These are phyloP conservation scores for Cyprinodon variegatus DNA, from an alignment of 2,113 vertebrate species.

Conservation along the genomic window DNA sequence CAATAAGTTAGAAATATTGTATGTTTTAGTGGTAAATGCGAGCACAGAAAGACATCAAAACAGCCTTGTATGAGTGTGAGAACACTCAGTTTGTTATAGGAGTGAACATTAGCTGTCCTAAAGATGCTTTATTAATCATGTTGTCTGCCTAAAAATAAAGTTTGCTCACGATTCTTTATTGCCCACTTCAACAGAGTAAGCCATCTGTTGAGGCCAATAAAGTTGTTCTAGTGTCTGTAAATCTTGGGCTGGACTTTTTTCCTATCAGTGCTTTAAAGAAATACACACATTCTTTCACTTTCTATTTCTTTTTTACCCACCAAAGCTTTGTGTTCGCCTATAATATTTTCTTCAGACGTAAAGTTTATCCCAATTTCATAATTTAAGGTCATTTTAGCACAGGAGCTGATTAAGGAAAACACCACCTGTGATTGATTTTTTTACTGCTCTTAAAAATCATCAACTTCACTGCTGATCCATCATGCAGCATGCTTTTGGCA, in stretches of 20 bases:
- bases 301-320: conserved; percentile 5
- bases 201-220: conserved; percentile 37
- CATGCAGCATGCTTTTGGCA: conserved; percentile 28
- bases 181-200: conserved; percentile 39
- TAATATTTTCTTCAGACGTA: not conserved
- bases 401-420: not conserved
- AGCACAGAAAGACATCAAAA: not conserved
- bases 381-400: not conserved
- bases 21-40: not conserved
- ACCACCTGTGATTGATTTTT: conserved; percentile 1
- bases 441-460: conserved; percentile 23
- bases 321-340: not conserved
- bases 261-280: not conserved
- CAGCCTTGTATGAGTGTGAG: not conserved
- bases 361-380: not conserved
- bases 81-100: not conserved
- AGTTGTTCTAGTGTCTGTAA: conserved; percentile 36
- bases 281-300: not conserved
- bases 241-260: conserved; percentile 29
- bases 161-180: conserved; percentile 50
- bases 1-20: not conserved
- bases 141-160: conserved; percentile 20
- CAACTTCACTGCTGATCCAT: conserved; percentile 39
- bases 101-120: not conserved
- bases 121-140: conserved; percentile 5